phyloP scores from a whole-genome alignment of 2,797 vertebrate species.

The Octomys mimax region DNA sequence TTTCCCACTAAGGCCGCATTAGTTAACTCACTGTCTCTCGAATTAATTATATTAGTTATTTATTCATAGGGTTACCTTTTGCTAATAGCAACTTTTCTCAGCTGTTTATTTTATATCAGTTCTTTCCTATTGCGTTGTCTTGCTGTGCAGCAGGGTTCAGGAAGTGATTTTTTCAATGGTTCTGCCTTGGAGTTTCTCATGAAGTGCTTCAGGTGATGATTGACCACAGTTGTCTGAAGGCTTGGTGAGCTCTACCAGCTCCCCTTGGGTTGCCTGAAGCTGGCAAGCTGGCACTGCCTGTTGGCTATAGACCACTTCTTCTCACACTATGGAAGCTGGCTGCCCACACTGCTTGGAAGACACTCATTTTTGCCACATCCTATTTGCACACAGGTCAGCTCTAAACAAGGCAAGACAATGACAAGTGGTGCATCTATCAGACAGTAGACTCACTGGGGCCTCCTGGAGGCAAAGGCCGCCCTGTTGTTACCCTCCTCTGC shows the following conservation, averaged over 20 bases:
- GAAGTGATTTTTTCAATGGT: not conserved
- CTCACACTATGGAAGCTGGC: not conserved
- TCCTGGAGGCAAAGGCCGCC: not conserved
- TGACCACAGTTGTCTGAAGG: not conserved
- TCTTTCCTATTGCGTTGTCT: not conserved
- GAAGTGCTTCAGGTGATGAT: not conserved
- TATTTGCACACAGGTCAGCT: not conserved
- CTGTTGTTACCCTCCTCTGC: not conserved
- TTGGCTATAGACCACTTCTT: not conserved
- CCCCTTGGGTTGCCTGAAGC: not conserved
- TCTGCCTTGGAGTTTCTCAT: not conserved
- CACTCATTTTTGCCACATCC: not conserved
- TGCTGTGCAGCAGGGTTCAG: not conserved
- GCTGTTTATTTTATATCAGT: not conserved
- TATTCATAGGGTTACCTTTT: not conserved
- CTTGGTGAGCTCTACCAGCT: not conserved
- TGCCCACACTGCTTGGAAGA: not conserved
- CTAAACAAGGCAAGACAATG: not conserved
- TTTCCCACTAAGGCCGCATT: not conserved
- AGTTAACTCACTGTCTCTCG: not conserved
- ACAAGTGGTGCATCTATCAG: not conserved
- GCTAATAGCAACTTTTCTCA: constrained; percentile 1
- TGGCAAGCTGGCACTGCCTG: not conserved
- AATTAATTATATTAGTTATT: not conserved
- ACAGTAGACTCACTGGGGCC: not conserved